These are phyloP conservation scores for Catharus bicknelli DNA, from an alignment of 2,113 vertebrate genomes.

Conservation along the genomic window DNA sequence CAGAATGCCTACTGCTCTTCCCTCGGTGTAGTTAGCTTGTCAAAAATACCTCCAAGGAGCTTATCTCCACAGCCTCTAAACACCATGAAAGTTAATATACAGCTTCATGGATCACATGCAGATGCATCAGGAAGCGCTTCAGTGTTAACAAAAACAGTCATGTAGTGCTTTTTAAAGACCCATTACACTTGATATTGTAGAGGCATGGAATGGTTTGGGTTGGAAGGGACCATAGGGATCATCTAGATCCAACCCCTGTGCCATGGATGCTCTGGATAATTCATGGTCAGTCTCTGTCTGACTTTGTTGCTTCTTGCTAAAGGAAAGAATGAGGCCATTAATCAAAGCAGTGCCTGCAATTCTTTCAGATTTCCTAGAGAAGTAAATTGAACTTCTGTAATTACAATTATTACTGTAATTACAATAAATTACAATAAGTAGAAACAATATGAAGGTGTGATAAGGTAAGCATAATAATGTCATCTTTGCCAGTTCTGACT, in stretches of 20 bases:
- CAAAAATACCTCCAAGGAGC: background rate
- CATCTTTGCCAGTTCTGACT: background rate
- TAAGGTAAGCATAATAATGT: background rate
- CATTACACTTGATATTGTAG: background rate
- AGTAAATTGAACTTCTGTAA: background rate
- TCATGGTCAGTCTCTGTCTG: background rate
- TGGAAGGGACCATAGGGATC: background rate
- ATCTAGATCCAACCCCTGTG: background rate
- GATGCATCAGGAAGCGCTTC: background rate
- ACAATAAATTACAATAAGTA: background rate
- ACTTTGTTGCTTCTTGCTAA: background rate
- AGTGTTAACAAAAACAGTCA: background rate
- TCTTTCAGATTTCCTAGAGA: background rate
- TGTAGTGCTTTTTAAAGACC: background rate
- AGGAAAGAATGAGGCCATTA: background rate
- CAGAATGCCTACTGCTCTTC: background rate
- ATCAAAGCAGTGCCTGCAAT: background rate
- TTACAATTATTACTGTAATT: background rate
- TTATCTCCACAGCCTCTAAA: background rate
- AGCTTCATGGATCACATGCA: background rate
- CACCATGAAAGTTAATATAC: background rate
- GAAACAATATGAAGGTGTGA: background rate
- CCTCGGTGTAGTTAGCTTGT: background rate
- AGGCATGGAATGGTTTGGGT: background rate
- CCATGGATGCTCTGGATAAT: background rate